Percentiles rank a stretch among this genome's conserved stretches.
These are phyloP conservation scores for Decapterus maruadsi DNA, from an alignment of 2,797 vertebrate species.

Conservation along the genomic window DNA sequence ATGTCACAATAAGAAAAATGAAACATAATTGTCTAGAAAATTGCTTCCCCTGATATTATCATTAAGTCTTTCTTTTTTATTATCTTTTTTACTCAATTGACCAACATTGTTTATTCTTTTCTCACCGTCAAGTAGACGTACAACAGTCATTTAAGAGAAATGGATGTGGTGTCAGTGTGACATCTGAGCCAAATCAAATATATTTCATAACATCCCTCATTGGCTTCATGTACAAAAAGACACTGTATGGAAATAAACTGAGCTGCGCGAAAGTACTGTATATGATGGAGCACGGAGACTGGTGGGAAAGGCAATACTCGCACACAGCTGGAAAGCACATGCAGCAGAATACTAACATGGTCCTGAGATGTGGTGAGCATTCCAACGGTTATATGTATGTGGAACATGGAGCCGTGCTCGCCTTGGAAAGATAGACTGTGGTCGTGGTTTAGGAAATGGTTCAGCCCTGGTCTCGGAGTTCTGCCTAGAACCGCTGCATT, in stretches of 20 bases:
- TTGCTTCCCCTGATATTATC: neutral
- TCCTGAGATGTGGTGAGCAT: conserved; percentile 84
- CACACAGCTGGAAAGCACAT: conserved; percentile 86
- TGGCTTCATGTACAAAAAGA: conserved; percentile 20
- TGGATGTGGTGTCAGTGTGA: conserved; percentile 23
- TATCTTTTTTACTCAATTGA: neutral
- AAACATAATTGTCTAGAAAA: conserved; percentile 27
- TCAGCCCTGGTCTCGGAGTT: conserved; percentile 76
- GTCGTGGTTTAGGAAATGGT: conserved; percentile 85
- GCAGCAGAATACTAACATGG: conserved; percentile 79
- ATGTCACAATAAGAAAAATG: conserved; percentile 24
- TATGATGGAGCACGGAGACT: conserved; percentile 41
- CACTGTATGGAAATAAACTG: conserved; percentile 24
- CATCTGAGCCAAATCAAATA: neutral
- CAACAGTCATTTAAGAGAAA: conserved; percentile 1
- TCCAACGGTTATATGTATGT: conserved; percentile 83
- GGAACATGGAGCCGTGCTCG: conserved; percentile 80
- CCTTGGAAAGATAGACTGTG: conserved; percentile 83
- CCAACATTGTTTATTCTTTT: neutral
- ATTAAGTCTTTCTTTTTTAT: conserved; percentile 1
- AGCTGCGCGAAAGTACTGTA: conserved; percentile 52
- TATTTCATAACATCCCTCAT: conserved; percentile 3
- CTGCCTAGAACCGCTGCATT: conserved; percentile 75
- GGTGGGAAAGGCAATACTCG: conserved; percentile 75
- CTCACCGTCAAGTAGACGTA: neutral